Base-by-base conservation (phyloP, 2,888 invertebrate genomes). In the Drosophila putrida region DNA sequence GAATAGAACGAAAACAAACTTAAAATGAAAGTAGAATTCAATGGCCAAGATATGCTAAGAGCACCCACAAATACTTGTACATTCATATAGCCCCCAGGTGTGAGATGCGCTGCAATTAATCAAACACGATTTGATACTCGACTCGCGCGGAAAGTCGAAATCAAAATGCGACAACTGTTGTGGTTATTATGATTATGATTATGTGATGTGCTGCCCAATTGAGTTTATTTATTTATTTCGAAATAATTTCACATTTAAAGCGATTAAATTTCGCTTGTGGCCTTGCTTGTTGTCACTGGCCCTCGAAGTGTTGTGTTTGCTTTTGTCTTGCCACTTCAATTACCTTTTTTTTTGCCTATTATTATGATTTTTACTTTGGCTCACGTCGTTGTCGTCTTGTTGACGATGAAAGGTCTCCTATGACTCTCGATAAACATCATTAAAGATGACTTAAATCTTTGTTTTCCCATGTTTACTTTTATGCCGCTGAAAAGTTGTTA, bases 221-320 rank as follows among this genome's bases (percentile, higher is more conserved):
- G 64, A 75, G 71, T 76, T 68, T 68, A 49, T 67, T 13, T 54
- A 43, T 61, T 69, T 59, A 49, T 53, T 68, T 65, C 49, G 38
- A 69, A 85, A 75, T 85, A 89, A 88, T 83, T 83, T 83, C 88
- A 89, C 86, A 89, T 88, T 88, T 85, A 76, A 89, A 73, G 90
- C 88, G 83, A 88, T 83, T 83, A 83, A 83, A 83, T 83, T 83
- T 83, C 90, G 90, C 82, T 82, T 76, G 55, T 73, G 86, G 80
- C 81, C 78, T 87, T 83, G 84, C 43, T 55, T 53, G 33, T 58
- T 58, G 38, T 41, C 20, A 65, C 28, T 44, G 63, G 54, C 73
- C 66, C 72, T 64, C 58, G 46, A 71, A 53, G 47, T 47, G 28
- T 31, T 58, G 61, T 49, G 50, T 57, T 51, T 61, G 53, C 57